These are phyloP conservation scores for Aphis craccivora DNA, from an alignment of 1,140 invertebrate species.

Conservation along the genomic window DNA sequence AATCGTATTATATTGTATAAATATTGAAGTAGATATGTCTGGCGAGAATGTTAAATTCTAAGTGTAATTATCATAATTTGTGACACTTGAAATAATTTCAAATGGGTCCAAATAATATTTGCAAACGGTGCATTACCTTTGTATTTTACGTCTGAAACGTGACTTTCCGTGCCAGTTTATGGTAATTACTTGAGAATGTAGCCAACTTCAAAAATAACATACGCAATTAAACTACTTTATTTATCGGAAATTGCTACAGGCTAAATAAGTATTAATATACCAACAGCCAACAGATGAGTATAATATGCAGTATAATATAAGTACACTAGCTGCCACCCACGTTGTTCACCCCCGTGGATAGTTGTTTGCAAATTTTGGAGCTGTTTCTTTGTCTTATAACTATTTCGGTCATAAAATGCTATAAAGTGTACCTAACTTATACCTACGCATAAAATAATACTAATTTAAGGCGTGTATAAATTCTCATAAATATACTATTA, in stretches of 20 bases:
- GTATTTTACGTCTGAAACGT: neutral
- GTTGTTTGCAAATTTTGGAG: too few relatives aligned
- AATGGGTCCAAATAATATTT: neutral
- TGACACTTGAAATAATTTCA: too few relatives aligned
- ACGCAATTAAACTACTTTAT: neutral
- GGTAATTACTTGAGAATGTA: neutral
- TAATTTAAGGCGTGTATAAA: too few relatives aligned
- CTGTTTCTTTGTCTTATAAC: too few relatives aligned
- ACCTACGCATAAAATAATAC: too few relatives aligned
- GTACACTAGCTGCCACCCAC: too few relatives aligned
- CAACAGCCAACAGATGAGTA: neutral
- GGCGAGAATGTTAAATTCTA: neutral
- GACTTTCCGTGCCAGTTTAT: neutral
- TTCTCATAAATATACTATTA: too few relatives aligned
- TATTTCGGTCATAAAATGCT: too few relatives aligned
- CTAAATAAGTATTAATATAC: neutral
- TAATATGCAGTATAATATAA: too few relatives aligned
- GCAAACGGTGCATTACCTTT: neutral
- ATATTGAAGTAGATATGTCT: neutral
- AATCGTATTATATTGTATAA: neutral
- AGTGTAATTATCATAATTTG: neutral
- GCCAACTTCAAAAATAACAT: neutral
- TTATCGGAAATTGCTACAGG: neutral
- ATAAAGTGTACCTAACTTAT: too few relatives aligned
- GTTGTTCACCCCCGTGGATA: too few relatives aligned